Evolutionary conservation across 1,140 invertebrate genomes (phyloP), one percentile per base, ranked within the genome.

Genomic region (Caenorhabditis tropicalis): DNA sequence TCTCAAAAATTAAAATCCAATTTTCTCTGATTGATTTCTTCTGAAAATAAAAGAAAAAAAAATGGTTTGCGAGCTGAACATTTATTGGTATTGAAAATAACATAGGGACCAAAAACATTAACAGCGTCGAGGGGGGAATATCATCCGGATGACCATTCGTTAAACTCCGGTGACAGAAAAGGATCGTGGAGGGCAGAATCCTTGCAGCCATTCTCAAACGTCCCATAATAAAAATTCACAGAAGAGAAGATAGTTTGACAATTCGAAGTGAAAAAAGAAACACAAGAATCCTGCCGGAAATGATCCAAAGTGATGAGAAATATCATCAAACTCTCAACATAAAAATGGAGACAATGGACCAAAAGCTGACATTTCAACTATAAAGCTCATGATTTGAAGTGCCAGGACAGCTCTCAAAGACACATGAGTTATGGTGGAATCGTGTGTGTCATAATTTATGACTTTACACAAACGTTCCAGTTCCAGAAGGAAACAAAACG

Each of bases 61-160:
- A n/a, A 9, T 9, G 21, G 5, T 27, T 74, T 74, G 19, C 65
- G 65, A 24, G 58, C 58, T 74, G n/a, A 74, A 33, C 65, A 74
- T 74, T 74, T 74, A 74, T 74, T 74, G 65, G 36, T 24, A 2
- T 43, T 21, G 43, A 24, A 24, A 74, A 43, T 43, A 74, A 74
- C 65, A 74, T 43, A 74, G 36, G 21, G 7, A 24, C 36, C n/a
- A 21, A 74, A 74, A 74, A 74, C 27, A 36, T n/a, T 74, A 39
- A 21, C 65, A 74, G 27, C 65, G 65, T 12, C n/a, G n/a, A n/a
- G n/a, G n/a, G 21, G 3, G 16, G 33, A n/a, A 43, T 4, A 46
- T 43, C 65, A 74, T 43, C 65, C 65, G 65, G 65, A 74, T 74
- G 65, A 74, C 36, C 65, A 74, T 74, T 74, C 65, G 65, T 74